phyloP scores from a whole-genome alignment of 1,140 invertebrate species.

The Conus ventricosus region DNA sequence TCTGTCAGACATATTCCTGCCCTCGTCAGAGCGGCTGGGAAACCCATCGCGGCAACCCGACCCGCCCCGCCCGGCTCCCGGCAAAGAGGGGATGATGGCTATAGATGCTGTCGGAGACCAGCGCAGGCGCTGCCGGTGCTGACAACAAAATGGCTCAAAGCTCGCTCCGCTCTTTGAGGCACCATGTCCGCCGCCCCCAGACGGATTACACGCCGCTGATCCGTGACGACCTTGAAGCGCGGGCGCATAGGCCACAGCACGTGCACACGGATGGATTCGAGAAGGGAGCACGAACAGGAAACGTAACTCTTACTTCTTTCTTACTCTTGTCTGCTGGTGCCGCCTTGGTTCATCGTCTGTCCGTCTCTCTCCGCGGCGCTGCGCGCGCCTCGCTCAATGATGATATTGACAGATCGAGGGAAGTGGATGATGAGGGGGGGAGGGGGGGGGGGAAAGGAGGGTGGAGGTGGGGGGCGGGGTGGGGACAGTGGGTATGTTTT shows the following conservation, averaged over 20 bases:
- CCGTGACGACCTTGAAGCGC: not conserved
- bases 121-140: not conserved
- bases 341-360: no score
- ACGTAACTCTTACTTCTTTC: no score
- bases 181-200: not conserved
- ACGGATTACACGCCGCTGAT: not conserved
- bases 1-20: not conserved
- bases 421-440: not conserved
- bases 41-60: not conserved
- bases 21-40: not conserved
- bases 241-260: not conserved
- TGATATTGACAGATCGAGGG: not conserved
- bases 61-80: not conserved
- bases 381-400: not conserved
- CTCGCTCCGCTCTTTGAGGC: not conserved
- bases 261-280: not conserved
- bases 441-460: not conserved
- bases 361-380: no score
- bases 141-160: not conserved
- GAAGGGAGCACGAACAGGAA: not conserved
- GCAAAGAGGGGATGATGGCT: not conserved
- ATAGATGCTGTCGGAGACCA: not conserved
- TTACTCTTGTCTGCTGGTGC: no score
- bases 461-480: not conserved
- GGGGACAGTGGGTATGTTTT: no score